Base-by-base conservation (phyloP, 2,888 invertebrate species). In the Pocota personata region DNA sequence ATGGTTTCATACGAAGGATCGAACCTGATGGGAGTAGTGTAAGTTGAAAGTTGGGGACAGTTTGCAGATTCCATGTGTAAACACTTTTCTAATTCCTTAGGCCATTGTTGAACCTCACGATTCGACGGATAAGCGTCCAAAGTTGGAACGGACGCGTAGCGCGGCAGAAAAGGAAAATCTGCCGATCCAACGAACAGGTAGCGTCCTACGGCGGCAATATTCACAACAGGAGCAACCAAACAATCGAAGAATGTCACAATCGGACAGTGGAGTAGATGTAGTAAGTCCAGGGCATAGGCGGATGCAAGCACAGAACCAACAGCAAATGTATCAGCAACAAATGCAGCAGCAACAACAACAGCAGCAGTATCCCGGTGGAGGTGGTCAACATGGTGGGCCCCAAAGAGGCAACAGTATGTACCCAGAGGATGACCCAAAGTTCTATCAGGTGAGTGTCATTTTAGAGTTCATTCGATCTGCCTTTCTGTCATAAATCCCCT, bases 151-250 rank as follows among this genome's bases (percentile, higher is more conserved):
- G 79, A 97, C 97, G 12, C 96, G 97, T 90, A 97, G 97, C 90
- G 97, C 97, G 16, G 97, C 97, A 52, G 97, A 97, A 91, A 97
- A 97, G 91, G 97, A 97, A 92, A 97, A 97, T 92, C 94, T 95
- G 82, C 97, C 97, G 43, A 91, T 95, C 88, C 96, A 96, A 91
- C 94, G 96, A 88, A 94, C 96, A 19, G 95, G 96, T 66, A 96
- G 96, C 91, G 94, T 94, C 87, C 93, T 97, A 87, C 94, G 96
- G 71, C 94, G 97, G 55, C 97, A 97, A 92, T 97, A 96, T 92
- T 97, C 97, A 83, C 97, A 97, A 91, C 92, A 92, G 87, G 91
- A 92, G 78, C 97, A 97, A 92, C 96, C 96, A 90, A 94, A 94
- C 91, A 93, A 92, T 89, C 93, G 93, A 88, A 93, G 94, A 87